Conservation (phyloP, 2,113 vertebrate species). For the Rhinopomastus cyanomelas region DNA sequence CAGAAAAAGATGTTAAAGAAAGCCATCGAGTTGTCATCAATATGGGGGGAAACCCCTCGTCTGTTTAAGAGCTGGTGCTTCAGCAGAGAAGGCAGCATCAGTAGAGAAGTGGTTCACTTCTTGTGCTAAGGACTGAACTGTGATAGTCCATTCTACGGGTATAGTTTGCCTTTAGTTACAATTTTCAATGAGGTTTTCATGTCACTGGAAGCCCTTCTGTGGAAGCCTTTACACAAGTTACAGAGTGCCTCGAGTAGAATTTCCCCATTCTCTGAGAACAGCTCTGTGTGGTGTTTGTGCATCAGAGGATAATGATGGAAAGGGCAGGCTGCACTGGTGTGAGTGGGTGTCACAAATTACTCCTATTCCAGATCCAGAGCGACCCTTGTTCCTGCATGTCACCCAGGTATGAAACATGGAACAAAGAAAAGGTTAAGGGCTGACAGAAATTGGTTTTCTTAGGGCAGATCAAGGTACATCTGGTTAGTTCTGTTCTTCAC, state of each 20-base stretch:
- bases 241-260: background rate
- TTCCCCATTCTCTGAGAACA: background rate
- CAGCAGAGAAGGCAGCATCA: background rate
- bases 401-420: background rate
- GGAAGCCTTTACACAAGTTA: background rate
- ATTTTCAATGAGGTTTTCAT: background rate
- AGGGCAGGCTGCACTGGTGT: background rate
- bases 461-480: background rate
- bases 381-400: background rate
- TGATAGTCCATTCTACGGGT: background rate
- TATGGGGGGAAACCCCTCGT: background rate
- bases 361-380: background rate
- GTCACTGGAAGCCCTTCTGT: background rate
- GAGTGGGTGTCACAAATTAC: background rate
- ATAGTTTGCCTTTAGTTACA: background rate
- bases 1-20: background rate
- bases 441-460: background rate
- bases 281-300: background rate
- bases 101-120: background rate
- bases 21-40: background rate
- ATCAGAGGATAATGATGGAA: background rate
- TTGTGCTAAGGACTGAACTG: background rate
- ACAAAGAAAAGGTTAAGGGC: background rate
- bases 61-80: background rate
- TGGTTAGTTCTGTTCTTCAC: background rate